phyloP scores from a whole-genome alignment of 2,113 vertebrate genomes.

The Sceloporus tristichus region DNA sequence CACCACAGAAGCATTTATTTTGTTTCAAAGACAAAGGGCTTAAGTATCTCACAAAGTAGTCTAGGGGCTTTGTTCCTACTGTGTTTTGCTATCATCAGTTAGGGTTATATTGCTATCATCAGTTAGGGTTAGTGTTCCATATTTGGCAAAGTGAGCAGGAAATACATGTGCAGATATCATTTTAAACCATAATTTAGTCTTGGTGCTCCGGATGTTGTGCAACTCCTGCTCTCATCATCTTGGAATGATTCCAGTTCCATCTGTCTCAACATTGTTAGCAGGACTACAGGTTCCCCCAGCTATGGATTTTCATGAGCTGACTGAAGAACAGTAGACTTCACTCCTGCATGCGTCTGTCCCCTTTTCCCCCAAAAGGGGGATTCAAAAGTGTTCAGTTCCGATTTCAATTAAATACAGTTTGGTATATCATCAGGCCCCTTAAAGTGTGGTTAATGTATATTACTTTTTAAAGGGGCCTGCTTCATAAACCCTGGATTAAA shows the following conservation, averaged over 20 bases:
- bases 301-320: too few species aligned
- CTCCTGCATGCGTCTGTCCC: background rate
- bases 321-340: background rate
- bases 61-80: background rate
- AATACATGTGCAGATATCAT: background rate
- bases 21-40: background rate
- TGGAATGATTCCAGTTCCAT: too few species aligned
- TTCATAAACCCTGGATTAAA: background rate
- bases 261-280: too few species aligned
- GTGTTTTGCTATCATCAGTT: background rate
- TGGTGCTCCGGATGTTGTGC: too few species aligned
- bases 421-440: background rate
- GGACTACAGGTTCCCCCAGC: too few species aligned
- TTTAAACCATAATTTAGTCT: background rate
- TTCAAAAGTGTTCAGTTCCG: background rate
- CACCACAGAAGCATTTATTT: background rate
- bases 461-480: background rate
- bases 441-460: background rate
- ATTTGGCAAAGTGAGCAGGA: background rate
- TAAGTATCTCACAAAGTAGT: background rate
- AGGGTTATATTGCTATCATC: background rate
- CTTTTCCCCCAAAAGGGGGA: background rate
- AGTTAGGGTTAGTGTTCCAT: too few species aligned
- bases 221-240: too few species aligned
- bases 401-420: background rate